A percentile compares a stretch with the other conserved stretches of the same genome.
Conservation (phyloP, 2,113 vertebrate species). For the Vicugna pacos region DNA sequence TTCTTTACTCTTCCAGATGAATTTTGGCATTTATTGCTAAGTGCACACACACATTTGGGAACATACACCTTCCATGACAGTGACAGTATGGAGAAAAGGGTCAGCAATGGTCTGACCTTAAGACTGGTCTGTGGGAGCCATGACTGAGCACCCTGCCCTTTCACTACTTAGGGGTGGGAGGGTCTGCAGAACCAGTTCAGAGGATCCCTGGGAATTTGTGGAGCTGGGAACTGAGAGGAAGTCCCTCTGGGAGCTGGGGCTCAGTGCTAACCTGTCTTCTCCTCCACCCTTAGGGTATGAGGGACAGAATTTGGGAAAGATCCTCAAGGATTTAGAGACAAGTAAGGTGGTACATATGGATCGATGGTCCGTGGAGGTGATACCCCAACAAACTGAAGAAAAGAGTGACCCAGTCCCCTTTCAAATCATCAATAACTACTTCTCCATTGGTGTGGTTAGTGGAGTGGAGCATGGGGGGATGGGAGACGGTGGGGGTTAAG, state of each 20-base stretch:
- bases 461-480: neutral
- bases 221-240: neutral
- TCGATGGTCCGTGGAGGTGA: conserved; percentile 94
- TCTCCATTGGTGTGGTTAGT: conserved; percentile 96
- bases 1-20: conserved; percentile 4
- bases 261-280: conserved; percentile 36
- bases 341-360: conserved; percentile 91
- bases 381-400: conserved; percentile 88
- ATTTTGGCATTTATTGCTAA: neutral
- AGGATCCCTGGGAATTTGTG: neutral
- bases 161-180: neutral
- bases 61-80: neutral
- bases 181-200: neutral
- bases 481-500: neutral
- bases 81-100: neutral
- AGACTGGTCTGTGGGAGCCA: neutral
- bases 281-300: conserved; percentile 90
- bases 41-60: neutral
- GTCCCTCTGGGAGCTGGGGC: neutral
- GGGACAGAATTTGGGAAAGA: conserved; percentile 91
- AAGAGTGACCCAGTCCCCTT: conserved; percentile 95
- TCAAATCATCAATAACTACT: conserved; percentile 98
- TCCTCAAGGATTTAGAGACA: conserved; percentile 92
- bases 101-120: neutral
- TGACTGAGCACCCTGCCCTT: neutral